Base-by-base conservation (phyloP, 2,797 vertebrate species). In the Pseudocheirus occidentalis region DNA sequence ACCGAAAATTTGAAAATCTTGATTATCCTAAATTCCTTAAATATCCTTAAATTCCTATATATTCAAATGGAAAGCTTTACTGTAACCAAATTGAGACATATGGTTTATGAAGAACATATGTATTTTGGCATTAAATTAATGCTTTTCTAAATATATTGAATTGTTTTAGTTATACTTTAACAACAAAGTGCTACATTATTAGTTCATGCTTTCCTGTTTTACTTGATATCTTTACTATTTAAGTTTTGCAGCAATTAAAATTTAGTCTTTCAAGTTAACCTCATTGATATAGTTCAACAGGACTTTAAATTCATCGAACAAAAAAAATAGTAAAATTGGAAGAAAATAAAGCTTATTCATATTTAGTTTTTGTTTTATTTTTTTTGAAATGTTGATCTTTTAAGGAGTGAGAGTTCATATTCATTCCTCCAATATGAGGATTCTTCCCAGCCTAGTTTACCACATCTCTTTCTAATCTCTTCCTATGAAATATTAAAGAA, bases 261-360 rank as follows among this genome's bases (percentile, higher is more conserved):
- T 95, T 87, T 27, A 95, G 54, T 18, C 50, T 95, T 95, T 73
- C 56, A 90, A 59, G 89, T 53, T 94, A 91, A 94, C 91, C 92
- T 92, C 52, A n/a, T 92, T 93, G 90, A 40, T 46, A 55, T 90
- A 73, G 24, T 56, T 89, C 93, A 56, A 55, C 24, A 94, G 7
- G 53, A 52, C 31, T 56, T 57, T 31, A 66, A 55, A 46, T n/a
- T 52, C 46, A 18, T 92, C n/a, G 94, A 93, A 34, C 24, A 95
- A 46, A 91, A 93, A 94, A 4, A 81, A 40, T 89, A 34, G 66
- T 92, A 96, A 27, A 73, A 53, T 91, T 95, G 81, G 94, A 92
- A 93, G 92, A 93, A 95, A 91, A 52, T 55, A 92, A 28, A 94
- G 59, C 16, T 89, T 29, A 53, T n/a, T 50, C 95, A 11, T 91